Evolutionary conservation across 2,888 invertebrate genomes (phyloP).

Genomic region (Tortrix viridana): DNA sequence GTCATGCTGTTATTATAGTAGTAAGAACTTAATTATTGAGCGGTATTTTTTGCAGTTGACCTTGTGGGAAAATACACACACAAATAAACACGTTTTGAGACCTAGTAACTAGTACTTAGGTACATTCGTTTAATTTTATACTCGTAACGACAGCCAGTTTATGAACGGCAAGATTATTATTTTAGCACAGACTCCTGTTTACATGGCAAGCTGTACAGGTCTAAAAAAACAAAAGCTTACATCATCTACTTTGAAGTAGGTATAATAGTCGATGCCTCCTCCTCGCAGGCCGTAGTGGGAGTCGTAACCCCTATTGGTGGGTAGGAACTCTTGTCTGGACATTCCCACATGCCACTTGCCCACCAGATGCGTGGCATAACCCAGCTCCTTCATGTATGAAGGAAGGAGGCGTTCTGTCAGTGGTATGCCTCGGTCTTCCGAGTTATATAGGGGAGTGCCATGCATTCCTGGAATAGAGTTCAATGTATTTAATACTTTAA

Average conservation of each 20-base stretch:
- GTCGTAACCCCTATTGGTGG: slow-evolving; percentile 90
- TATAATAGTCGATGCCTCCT: slow-evolving; percentile 90
- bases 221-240: slow-evolving; percentile 51
- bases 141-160: no score
- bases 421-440: slow-evolving; percentile 77
- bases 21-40: no score
- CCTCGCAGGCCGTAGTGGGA: slow-evolving; percentile 91
- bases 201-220: no score
- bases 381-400: slow-evolving; percentile 86
- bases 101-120: no score
- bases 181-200: no score
- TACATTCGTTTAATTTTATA: no score
- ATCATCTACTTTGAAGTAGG: slow-evolving; percentile 71
- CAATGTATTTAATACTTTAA: no score
- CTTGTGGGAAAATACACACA: no score
- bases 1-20: no score
- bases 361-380: slow-evolving; percentile 92
- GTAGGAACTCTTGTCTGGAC: slow-evolving; percentile 88
- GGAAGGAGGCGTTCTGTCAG: slow-evolving; percentile 83
- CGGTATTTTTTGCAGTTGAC: no score
- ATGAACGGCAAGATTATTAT: no score
- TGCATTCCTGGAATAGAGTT: slow-evolving; percentile 68
- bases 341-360: slow-evolving; percentile 97
- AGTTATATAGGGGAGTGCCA: slow-evolving; percentile 68
- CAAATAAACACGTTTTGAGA: no score